Conservation (phyloP, 2,113 vertebrate genomes). For the Scatophagus argus region DNA sequence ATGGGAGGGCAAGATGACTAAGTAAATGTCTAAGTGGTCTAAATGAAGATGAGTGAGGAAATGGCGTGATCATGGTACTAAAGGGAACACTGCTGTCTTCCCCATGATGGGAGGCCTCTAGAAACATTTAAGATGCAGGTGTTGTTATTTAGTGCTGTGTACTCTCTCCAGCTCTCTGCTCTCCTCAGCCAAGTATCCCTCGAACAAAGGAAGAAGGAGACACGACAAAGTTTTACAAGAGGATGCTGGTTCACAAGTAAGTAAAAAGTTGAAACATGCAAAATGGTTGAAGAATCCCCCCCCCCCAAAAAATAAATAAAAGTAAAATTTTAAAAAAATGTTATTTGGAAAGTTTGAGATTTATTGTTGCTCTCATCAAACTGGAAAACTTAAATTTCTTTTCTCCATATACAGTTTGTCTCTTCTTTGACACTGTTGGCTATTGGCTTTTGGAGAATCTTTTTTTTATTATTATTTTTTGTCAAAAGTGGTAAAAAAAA, state of each 20-base stretch:
- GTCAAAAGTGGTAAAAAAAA: no score
- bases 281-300: neutral
- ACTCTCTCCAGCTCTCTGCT: constrained; percentile 4
- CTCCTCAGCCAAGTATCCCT: neutral
- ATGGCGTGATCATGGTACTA: constrained; percentile 48
- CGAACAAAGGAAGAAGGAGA: constrained; percentile 17
- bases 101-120: constrained; percentile 53
- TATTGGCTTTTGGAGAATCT: no score
- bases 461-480: no score
- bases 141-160: constrained; percentile 36
- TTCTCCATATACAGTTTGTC: no score
- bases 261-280: neutral
- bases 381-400: no score
- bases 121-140: constrained; percentile 71
- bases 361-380: neutral
- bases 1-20: constrained; percentile 51
- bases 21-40: constrained; percentile 57
- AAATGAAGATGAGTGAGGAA: constrained; percentile 84
- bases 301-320: no score
- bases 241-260: neutral
- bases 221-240: neutral
- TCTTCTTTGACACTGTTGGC: no score
- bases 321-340: no score
- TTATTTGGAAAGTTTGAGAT: neutral
- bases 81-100: constrained; percentile 62